Base-by-base conservation (phyloP, 1,140 invertebrate genomes). In the Drosophila seguyi region DNA sequence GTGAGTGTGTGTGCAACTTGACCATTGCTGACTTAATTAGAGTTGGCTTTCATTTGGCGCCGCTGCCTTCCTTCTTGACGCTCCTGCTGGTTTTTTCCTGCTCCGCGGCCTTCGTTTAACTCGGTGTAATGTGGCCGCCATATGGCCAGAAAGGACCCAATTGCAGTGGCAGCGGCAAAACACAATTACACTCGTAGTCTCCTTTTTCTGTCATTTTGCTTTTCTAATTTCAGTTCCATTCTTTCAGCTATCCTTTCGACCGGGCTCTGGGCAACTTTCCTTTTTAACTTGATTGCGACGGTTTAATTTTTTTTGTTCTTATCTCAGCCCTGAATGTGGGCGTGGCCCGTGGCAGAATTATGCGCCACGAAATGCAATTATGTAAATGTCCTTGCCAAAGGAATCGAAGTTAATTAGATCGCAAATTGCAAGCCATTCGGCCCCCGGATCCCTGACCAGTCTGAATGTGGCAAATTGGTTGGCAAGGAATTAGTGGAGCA, bases 371-470 rank as follows among this genome's bases (percentile, higher is more conserved):
- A 90, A 90, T 88, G 84, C 86, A 81, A 88, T 88, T 88, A 88
- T 88, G 84, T 90, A 88, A 88, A 88, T 88, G 84, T 83, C 84
- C 59, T 68, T 67, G 76, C 69, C 53, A 61, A 63, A 75, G 59
- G 76, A 88, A 88, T 88, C 84, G 85, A 88, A 88, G 84, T 88
- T 88, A 88, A 88, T 88, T 88, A 85, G 85, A 87, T 90, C 59
- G 77, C 87, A 88, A 88, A 81, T 80, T 75, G 81, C 66, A 66
- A 79, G 83, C 65, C 75, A 87, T 82, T 87, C 73, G 72, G 75
- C 68, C 61, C 60, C 60, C 29, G 25, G 47, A 74, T 66, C 38
- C 55, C 59, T 39, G 42, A 52, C 47, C 58, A 65, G 50, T 60
- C 59, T 22, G 58, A 79, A 75, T 81, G 62, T 53, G 53, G 16